A percentile compares a stretch with the other conserved stretches of the same genome.
These are phyloP conservation scores for Azorinus chamasolen DNA, from an alignment of 2,888 invertebrate species.

Conservation along the genomic window DNA sequence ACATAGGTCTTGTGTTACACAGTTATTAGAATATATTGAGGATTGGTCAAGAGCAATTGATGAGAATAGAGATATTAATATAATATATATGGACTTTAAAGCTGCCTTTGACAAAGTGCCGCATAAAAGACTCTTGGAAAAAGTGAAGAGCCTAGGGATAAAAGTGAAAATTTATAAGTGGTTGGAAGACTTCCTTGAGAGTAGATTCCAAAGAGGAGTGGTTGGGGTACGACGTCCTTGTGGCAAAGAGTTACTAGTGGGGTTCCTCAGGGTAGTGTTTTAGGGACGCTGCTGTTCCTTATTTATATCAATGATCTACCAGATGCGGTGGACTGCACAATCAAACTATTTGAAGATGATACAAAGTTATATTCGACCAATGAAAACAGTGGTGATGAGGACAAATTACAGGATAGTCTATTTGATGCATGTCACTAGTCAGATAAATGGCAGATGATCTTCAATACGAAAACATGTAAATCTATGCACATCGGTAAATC, in stretches of 20 bases:
- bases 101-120: conserved; percentile 33
- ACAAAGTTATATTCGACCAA: conserved; percentile 12
- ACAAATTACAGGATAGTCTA: conserved; percentile 18
- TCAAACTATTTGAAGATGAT: conserved; percentile 23
- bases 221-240: conserved; percentile 14
- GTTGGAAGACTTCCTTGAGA: conserved; percentile 24
- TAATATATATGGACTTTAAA: conserved; percentile 31
- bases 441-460: not conserved
- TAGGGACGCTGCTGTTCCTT: conserved; percentile 29
- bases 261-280: conserved; percentile 20
- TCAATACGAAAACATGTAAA: conserved; percentile 8
- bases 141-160: conserved; percentile 19
- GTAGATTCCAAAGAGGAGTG: conserved; percentile 23
- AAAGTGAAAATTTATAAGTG: conserved; percentile 10
- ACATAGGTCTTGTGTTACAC: conserved; percentile 5
- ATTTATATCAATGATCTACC: conserved; percentile 33
- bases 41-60: conserved; percentile 24
- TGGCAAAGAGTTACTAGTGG: conserved; percentile 28
- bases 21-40: conserved; percentile 26
- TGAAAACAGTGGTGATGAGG: not conserved
- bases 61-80: conserved; percentile 6
- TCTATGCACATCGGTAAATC: not conserved
- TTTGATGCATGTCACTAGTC: conserved; percentile 7
- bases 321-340: not conserved
- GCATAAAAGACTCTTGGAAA: conserved; percentile 21